Conservation (phyloP, 2,797 vertebrate genomes). For the Paedocypris micromegethes region DNA sequence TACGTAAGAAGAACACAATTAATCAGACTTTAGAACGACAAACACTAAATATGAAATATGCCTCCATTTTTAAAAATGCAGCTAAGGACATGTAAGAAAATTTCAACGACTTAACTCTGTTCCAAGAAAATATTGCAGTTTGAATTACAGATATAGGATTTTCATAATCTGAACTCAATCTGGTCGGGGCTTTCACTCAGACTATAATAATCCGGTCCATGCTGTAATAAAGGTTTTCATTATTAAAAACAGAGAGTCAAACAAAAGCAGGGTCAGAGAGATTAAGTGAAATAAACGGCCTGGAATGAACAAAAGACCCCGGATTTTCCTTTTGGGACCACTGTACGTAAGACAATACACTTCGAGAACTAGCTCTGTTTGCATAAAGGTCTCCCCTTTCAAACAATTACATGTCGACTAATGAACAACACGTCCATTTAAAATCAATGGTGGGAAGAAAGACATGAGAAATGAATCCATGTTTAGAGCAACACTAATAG, state of each 20-base stretch:
- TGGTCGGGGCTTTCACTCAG: too few species aligned
- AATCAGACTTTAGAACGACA: too few species aligned
- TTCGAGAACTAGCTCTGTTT: constrained; percentile 5
- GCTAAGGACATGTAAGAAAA: too few species aligned
- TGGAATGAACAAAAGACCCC: constrained; percentile 3
- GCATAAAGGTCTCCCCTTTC: constrained; percentile 19
- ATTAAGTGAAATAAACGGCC: too few species aligned
- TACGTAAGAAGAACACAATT: too few species aligned
- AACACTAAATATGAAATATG: too few species aligned
- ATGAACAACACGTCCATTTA: constrained; percentile 33
- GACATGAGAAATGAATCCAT: constrained; percentile 34
- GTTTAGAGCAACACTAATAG: constrained; percentile 40
- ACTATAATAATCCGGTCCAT: background rate
- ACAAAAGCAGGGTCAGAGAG: background rate
- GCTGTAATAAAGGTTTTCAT: background rate
- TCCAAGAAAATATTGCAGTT: too few species aligned
- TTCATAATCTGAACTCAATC: too few species aligned
- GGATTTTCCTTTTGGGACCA: constrained; percentile 1
- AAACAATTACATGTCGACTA: constrained; percentile 34
- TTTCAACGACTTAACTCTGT: too few species aligned
- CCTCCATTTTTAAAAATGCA: too few species aligned
- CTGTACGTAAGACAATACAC: constrained; percentile 11
- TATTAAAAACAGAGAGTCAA: constrained; percentile 5
- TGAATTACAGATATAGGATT: too few species aligned
- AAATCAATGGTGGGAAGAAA: constrained; percentile 20